Evolutionary conservation across 2,113 vertebrate species (phyloP).

Genomic region (Pachyramphus minor): DNA sequence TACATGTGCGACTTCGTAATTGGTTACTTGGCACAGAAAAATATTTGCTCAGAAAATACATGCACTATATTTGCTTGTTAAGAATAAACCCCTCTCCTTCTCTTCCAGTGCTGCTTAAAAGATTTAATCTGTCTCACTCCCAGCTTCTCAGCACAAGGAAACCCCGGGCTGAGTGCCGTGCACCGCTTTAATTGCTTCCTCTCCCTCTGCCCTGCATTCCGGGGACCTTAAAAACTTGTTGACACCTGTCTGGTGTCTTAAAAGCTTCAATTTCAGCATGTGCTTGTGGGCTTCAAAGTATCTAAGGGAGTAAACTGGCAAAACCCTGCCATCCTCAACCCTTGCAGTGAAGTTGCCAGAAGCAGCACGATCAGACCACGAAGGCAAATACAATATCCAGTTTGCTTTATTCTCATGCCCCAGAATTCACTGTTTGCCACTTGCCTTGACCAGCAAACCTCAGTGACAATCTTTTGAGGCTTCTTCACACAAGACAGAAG

Average conservation of each 20-base stretch:
- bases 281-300: not conserved
- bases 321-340: not conserved
- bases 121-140: not conserved
- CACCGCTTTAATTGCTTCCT: not conserved
- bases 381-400: not conserved
- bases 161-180: not conserved
- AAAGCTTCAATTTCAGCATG: slow-evolving; percentile 16
- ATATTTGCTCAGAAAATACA: not conserved
- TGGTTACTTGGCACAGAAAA: not conserved
- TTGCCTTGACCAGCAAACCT: not conserved
- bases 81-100: not conserved
- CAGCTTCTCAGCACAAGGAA: not conserved
- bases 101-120: not conserved
- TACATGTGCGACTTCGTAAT: not conserved
- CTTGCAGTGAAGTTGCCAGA: not conserved
- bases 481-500: not conserved
- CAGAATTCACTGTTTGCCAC: not conserved
- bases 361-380: not conserved
- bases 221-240: slow-evolving; percentile 22
- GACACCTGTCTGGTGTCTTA: slow-evolving; percentile 20
- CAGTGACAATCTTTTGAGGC: not conserved
- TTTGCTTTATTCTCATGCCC: not conserved
- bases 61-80: not conserved
- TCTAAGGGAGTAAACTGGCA: not conserved
- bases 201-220: not conserved